Base-by-base conservation (phyloP, 1,140 invertebrate species). In the Scaptodrosophila lebanonensis region DNA sequence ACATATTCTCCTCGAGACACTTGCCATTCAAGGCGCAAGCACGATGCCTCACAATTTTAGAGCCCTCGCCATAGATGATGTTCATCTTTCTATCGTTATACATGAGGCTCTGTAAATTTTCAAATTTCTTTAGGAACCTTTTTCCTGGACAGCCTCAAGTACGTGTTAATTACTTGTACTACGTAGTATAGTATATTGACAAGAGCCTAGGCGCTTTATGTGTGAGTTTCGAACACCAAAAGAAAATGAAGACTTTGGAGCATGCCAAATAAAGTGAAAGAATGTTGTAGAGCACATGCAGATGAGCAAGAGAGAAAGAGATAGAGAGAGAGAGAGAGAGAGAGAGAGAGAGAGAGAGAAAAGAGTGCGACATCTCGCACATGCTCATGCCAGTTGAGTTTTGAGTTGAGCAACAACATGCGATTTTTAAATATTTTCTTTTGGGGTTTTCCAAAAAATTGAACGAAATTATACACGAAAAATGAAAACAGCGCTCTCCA, bases 21-120 rank as follows among this genome's bases (percentile, higher is more conserved):
- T 64, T 50, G 52, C 60, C 53, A 33, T 30, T 38, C 40, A 58
- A 9, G 25, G 48, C 20, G 13, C 45, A 36, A 51, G 62, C 51
- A 38, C 57, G 48, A 36, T 72, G 64, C 50, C 57, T 59, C 39
- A 82, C 70, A 51, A 82, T 75, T 51, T 82, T 82, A 11, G 75
- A 83, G 52, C 75, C 75, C 54, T 82, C 75, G 54, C 75, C 75
- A 75, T 53, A 82, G 58, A 82, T 60, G 53, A 82, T 58, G 54
- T 68, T 68, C 40, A 73, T 50, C 47, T 68, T 64, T 15, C 49
- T 77, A 65, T 62, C 62, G 50, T 50, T 42, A 9, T 42, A 29
- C 17, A 25, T 30, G 8, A 53, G 53, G 47, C 20, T 57, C 73
- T 77, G 72, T 18, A 77, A 77, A 64, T 45, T 35, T 35, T 30